phyloP scores from a whole-genome alignment of 2,797 vertebrate species.

The Betta splendens region DNA sequence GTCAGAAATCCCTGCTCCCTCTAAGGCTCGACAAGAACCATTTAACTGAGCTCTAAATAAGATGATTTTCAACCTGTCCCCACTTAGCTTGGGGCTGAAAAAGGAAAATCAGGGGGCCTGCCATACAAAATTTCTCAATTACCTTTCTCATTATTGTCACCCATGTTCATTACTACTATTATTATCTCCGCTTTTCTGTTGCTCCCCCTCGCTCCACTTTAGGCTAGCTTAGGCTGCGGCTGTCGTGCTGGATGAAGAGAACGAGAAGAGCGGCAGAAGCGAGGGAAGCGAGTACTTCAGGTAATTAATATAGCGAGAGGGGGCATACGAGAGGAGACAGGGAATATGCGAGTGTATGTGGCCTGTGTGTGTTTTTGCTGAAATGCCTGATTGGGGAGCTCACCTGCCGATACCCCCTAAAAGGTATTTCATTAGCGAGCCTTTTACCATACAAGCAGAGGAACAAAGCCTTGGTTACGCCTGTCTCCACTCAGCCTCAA shows the following conservation, averaged over 20 bases:
- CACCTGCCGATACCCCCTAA: slow-evolving; percentile 92
- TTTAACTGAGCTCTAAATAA: slow-evolving; percentile 66
- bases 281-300: slow-evolving; percentile 88
- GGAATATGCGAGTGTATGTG: slow-evolving; percentile 66
- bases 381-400: slow-evolving; percentile 84
- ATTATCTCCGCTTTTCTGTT: slow-evolving; percentile 67
- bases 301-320: slow-evolving; percentile 92
- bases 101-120: slow-evolving; percentile 59
- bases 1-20: slow-evolving; percentile 48
- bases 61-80: slow-evolving; percentile 69
- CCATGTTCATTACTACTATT: slow-evolving; percentile 73
- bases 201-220: slow-evolving; percentile 64
- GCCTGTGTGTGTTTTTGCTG: slow-evolving; percentile 67
- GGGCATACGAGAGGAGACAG: slow-evolving; percentile 88
- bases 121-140: slow-evolving; percentile 71
- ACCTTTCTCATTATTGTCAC: slow-evolving; percentile 79
- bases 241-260: slow-evolving; percentile 59
- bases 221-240: slow-evolving; percentile 60
- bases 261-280: slow-evolving; percentile 61
- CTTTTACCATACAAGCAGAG: slow-evolving; percentile 82
- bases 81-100: slow-evolving; percentile 63
- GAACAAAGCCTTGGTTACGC: slow-evolving; percentile 84
- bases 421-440: slow-evolving; percentile 92
- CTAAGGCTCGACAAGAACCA: slow-evolving; percentile 39
- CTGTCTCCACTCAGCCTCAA: slow-evolving; percentile 94